Percentiles rank a stretch among this genome's conserved stretches.
Evolutionary conservation across 2,113 vertebrate genomes (phyloP).

Genomic region (Psittacus erithacus): DNA sequence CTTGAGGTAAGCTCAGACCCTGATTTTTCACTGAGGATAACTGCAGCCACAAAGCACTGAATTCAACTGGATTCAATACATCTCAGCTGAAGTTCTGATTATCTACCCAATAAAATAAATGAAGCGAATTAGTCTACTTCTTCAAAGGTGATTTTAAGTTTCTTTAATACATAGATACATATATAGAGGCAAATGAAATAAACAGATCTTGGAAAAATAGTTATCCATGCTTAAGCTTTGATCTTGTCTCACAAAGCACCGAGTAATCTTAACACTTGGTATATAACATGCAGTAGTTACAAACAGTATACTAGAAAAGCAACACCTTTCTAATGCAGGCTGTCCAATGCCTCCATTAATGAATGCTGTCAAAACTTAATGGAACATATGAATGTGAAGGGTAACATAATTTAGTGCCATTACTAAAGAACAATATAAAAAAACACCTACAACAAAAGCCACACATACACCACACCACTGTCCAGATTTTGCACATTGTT

Average conservation of each 20-base stretch:
- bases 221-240: not conserved
- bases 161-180: not conserved
- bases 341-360: not conserved
- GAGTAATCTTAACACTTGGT: not conserved
- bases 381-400: not conserved
- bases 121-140: not conserved
- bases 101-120: not conserved
- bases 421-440: not conserved
- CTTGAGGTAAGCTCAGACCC: not conserved
- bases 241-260: not conserved
- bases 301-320: not conserved
- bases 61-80: not conserved
- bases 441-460: not conserved
- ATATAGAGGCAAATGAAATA: not conserved
- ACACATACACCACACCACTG: not conserved
- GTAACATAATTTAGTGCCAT: not conserved
- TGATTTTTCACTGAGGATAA: not conserved
- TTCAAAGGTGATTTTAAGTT: not conserved
- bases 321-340: not conserved
- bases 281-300: not conserved
- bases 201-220: not conserved
- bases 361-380: not conserved
- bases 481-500: not conserved
- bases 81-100: not conserved
- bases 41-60: not conserved